phyloP scores from a whole-genome alignment of 2,113 vertebrate genomes.

The Vanacampus margaritifer region DNA sequence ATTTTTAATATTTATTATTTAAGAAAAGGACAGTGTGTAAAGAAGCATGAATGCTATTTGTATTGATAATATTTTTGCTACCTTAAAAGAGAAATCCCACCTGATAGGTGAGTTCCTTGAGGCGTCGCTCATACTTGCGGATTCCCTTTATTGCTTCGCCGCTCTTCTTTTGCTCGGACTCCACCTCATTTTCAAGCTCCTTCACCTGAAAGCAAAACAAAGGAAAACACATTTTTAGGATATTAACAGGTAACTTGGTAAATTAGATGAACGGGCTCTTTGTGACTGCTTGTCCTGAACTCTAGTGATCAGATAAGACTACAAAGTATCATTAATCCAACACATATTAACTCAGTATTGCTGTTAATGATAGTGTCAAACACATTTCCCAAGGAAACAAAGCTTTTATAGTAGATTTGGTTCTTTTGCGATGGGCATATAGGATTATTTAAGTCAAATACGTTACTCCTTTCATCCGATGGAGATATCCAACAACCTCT shows the following conservation, averaged over 20 bases:
- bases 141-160: conserved; percentile 59
- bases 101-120: conserved; percentile 67
- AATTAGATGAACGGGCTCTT: neutral
- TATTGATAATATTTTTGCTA: neutral
- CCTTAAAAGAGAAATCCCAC: conserved; percentile 12
- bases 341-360: too few species aligned
- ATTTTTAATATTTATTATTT: neutral
- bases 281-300: neutral
- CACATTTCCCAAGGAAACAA: neutral
- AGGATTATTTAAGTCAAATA: too few species aligned
- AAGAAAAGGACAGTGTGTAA: neutral
- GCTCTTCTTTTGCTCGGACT: conserved; percentile 55
- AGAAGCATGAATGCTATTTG: neutral
- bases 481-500: too few species aligned
- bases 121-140: conserved; percentile 61
- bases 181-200: conserved; percentile 61
- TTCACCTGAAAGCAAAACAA: conserved; percentile 36
- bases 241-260: neutral
- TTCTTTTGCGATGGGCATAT: too few species aligned
- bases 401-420: too few species aligned
- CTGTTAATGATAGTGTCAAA: neutral
- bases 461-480: too few species aligned
- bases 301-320: neutral
- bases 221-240: neutral
- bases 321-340: neutral